phyloP scores from a whole-genome alignment of 2,113 vertebrate species.

The Burhinus oedicnemus region DNA sequence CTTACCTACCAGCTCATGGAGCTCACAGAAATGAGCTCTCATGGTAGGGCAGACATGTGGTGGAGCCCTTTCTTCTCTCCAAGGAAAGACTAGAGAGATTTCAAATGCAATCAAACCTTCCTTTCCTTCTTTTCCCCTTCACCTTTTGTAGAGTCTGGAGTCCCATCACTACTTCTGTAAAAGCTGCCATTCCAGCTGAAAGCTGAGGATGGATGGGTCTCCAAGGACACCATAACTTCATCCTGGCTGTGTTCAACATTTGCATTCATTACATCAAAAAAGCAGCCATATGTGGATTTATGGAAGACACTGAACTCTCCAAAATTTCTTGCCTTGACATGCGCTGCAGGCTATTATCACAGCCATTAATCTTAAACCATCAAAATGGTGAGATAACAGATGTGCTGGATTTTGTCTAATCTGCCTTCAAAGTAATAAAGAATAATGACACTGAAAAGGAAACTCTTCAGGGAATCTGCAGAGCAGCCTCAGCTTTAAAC shows the following conservation, averaged over 20 bases:
- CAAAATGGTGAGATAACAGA: slow-evolving; percentile 36
- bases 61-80: not conserved
- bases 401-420: slow-evolving; percentile 58
- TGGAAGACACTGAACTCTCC: not conserved
- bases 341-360: not conserved
- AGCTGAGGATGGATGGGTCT: not conserved
- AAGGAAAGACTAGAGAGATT: not conserved
- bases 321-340: not conserved
- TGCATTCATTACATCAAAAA: not conserved
- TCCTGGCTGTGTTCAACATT: not conserved
- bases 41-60: not conserved
- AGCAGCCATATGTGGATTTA: not conserved
- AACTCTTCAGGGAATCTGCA: not conserved
- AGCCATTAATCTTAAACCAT: slow-evolving; percentile 45
- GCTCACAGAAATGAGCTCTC: not conserved
- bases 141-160: not conserved
- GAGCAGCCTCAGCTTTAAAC: not conserved
- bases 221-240: not conserved
- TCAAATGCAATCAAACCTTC: not conserved
- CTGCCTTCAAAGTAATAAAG: slow-evolving; percentile 55
- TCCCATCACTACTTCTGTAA: not conserved
- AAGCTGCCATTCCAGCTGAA: not conserved
- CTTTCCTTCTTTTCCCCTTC: not conserved
- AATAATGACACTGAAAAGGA: slow-evolving; percentile 19
- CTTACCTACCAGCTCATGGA: not conserved